Percentiles rank a stretch among this genome's conserved stretches.
phyloP scores from a whole-genome alignment of 2,113 vertebrate genomes.

The Hippocampus barbouri region DNA sequence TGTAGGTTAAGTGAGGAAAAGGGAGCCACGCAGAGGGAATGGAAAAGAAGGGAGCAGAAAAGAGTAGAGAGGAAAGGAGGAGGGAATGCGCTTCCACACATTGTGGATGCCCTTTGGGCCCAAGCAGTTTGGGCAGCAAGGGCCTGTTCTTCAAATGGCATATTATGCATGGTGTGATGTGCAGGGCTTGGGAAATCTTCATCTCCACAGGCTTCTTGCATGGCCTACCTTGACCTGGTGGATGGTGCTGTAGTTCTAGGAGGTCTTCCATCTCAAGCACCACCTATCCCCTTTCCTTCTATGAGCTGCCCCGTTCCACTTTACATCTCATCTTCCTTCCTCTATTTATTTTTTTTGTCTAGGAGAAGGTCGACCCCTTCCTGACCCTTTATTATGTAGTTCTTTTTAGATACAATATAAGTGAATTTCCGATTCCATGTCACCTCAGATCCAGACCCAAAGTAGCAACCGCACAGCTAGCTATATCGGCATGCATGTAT shows the following conservation, averaged over 20 bases:
- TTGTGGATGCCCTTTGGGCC: slow-evolving; percentile 35
- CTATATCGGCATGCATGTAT: no score
- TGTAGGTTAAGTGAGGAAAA: slow-evolving; percentile 61
- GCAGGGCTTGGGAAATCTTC: slow-evolving; percentile 55
- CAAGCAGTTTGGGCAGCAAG: slow-evolving; percentile 34
- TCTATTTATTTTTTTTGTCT: slow-evolving; percentile 20
- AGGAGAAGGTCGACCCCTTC: not conserved
- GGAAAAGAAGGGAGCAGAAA: slow-evolving; percentile 31
- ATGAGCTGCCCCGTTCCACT: slow-evolving; percentile 22
- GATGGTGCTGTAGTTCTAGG: slow-evolving; percentile 40
- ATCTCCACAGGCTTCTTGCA: slow-evolving; percentile 61
- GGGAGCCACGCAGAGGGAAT: slow-evolving; percentile 31
- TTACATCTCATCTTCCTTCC: slow-evolving; percentile 9
- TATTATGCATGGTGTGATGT: slow-evolving; percentile 61
- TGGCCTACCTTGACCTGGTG: slow-evolving; percentile 60
- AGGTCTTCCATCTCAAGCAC: slow-evolving; percentile 28
- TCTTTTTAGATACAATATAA: not conserved
- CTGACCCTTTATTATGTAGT: not conserved
- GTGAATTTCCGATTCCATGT: not conserved
- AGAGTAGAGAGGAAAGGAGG: slow-evolving; percentile 33
- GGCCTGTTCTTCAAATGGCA: slow-evolving; percentile 59
- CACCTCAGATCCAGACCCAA: not conserved
- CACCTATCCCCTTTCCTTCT: slow-evolving; percentile 29
- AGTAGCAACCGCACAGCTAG: no score
- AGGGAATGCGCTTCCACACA: slow-evolving; percentile 46